Evolutionary conservation across 2,113 vertebrate genomes (phyloP), one percentile per base, ranked within the genome.

Genomic region (Pelusios castaneus): DNA sequence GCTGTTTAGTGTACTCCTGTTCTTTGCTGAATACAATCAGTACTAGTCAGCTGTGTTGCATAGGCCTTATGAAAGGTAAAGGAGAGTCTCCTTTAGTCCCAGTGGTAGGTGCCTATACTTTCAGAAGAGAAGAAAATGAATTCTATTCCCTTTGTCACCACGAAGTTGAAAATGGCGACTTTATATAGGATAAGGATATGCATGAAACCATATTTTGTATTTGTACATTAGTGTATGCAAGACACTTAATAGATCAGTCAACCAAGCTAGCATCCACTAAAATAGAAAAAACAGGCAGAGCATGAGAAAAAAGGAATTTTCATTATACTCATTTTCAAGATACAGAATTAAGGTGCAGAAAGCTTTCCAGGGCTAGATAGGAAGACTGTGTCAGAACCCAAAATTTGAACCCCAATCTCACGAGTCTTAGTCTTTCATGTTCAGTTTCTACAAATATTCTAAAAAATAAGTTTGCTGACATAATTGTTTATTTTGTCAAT

Each of bases 271-370:
- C n/a, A 75, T n/a, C 31, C 38, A 75, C 22, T 11, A 75, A 12
- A 38, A 43, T 25, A 63, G 60, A 8, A 21, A 41, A 43, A 24
- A 43, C 55, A 91, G 80, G 87, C 86, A 95, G 94, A 93, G 73
- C 88, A 92, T 73, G 52, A 45, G 89, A 84, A 82, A 92, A n/a
- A 89, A 95, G 93, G 85, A 93, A 92, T 87, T 41, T 25, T 88
- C 90, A 85, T 87, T 95, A 95, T 94, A 95, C 82, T 88, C 4
- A 63, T 52, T 82, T 93, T 34, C 51, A 86, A 93, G 80, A 11
- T 27, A 24, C 79, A 97, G 92, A 95, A 95, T 54, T 89, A 80
- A 93, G 82, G 89, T n/a, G 95, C 92, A 95, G 95, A 95, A 95
- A 94, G 88, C 94, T 93, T 97, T 91, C 94, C 92, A 83, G 52